These are phyloP conservation scores for Periophthalmus modestus DNA, from an alignment of 2,113 vertebrate genomes.

Conservation along the genomic window DNA sequence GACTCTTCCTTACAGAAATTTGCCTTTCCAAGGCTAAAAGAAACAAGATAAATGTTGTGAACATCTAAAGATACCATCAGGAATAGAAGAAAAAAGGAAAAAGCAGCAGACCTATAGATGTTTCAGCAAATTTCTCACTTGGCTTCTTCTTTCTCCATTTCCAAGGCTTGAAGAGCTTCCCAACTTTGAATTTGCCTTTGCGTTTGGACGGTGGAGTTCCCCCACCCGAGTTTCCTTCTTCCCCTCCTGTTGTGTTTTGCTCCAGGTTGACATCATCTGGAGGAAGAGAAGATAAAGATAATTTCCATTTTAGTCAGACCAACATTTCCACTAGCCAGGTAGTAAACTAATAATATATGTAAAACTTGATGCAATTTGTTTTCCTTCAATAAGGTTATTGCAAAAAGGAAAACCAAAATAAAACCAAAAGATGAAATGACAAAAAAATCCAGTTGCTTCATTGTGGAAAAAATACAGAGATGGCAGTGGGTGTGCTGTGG, in stretches of 20 bases:
- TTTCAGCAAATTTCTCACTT: constrained; percentile 93
- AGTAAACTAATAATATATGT: background rate
- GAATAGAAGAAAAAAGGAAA: background rate
- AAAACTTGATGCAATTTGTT: background rate
- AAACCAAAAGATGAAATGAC: constrained; percentile 10
- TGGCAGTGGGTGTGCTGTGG: constrained; percentile 16
- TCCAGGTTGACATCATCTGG: constrained; percentile 83
- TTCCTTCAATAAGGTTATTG: background rate
- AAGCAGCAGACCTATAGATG: constrained; percentile 84
- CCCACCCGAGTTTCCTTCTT: constrained; percentile 81
- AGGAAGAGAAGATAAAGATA: constrained; percentile 28
- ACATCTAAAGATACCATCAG: background rate
- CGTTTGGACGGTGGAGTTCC: constrained; percentile 83
- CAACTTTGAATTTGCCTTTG: constrained; percentile 93
- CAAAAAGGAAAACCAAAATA: background rate
- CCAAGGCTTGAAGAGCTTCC: constrained; percentile 96
- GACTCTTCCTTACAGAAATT: constrained; percentile 91
- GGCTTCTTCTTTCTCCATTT: constrained; percentile 98
- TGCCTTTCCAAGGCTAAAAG: constrained; percentile 90
- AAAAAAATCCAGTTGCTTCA: background rate
- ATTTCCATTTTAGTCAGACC: background rate
- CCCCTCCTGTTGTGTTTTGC: constrained; percentile 70
- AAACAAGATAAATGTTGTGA: background rate
- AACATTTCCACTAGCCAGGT: background rate
- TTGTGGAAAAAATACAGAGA: background rate